These are phyloP conservation scores for Lithobates pipiens DNA, from an alignment of 2,797 vertebrate species.

Conservation along the genomic window DNA sequence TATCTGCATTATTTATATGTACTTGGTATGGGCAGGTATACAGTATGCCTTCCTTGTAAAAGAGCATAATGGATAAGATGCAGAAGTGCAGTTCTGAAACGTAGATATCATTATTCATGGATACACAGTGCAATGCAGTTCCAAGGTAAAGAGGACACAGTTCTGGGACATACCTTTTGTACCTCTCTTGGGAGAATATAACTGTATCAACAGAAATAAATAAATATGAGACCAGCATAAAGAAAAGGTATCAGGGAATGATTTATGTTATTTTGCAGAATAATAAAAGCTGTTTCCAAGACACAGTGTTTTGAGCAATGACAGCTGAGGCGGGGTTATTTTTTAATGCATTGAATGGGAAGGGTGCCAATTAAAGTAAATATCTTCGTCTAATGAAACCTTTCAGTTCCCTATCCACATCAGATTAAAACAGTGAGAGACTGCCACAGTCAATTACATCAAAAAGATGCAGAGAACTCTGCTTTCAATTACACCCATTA, in stretches of 20 bases:
- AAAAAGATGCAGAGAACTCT: conserved; percentile 28
- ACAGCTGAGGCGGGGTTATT: neutral
- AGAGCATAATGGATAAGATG: too few relatives aligned
- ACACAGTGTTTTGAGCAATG: conserved; percentile 9
- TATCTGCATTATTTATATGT: too few relatives aligned
- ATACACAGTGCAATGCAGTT: neutral
- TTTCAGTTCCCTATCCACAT: conserved; percentile 30
- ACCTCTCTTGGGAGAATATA: conserved; percentile 2
- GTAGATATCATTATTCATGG: neutral
- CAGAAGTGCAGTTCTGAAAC: neutral
- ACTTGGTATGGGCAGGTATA: too few relatives aligned
- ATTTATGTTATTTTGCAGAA: neutral
- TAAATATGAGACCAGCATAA: conserved; percentile 11
- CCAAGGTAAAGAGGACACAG: neutral
- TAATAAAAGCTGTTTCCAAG: neutral
- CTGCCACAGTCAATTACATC: conserved; percentile 51
- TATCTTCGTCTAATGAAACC: conserved; percentile 36
- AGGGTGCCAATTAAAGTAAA: conserved; percentile 27
- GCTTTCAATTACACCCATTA: conserved; percentile 42
- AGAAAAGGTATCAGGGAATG: neutral
- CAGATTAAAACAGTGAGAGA: conserved; percentile 36
- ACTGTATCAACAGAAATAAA: conserved; percentile 9
- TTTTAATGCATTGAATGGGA: conserved; percentile 14
- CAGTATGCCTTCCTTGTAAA: too few relatives aligned
- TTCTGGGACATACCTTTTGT: neutral